A percentile compares a stretch with the other conserved stretches of the same genome.
Conservation (phyloP, 2,888 invertebrate genomes). For the Acleris laterana region DNA sequence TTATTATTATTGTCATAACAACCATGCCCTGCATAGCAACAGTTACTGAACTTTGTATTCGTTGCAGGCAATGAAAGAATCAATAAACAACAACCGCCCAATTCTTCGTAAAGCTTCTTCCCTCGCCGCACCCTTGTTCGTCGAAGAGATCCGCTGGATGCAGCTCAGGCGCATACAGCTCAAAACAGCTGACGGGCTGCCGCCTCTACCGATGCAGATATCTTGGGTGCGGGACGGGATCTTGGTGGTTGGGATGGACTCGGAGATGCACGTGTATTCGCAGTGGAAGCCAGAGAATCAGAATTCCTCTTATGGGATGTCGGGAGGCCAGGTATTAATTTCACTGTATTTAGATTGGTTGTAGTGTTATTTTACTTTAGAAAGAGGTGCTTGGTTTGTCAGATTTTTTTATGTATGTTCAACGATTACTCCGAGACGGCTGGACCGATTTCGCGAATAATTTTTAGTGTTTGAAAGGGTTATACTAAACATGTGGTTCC, state of each 20-base stretch:
- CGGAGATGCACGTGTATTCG: constrained; percentile 99
- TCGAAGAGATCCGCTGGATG: constrained; percentile 98
- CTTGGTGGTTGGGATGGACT: constrained; percentile 99
- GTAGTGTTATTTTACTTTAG: not conserved
- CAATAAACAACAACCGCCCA: constrained; percentile 92
- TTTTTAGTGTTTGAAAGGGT: too few species aligned
- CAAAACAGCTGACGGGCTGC: constrained; percentile 96
- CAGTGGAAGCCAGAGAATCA: constrained; percentile 94
- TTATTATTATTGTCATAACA: too few species aligned
- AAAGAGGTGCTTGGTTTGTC: not conserved
- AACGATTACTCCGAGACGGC: too few species aligned
- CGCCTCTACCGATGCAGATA: constrained; percentile 98
- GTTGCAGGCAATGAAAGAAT: constrained; percentile 91
- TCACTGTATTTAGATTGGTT: not conserved
- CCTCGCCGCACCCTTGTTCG: constrained; percentile 93
- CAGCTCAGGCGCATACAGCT: constrained; percentile 95
- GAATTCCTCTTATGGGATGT: constrained; percentile 56
- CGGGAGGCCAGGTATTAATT: constrained; percentile 58
- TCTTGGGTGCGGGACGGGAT: constrained; percentile 99
- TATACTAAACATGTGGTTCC: too few species aligned
- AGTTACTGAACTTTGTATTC: not conserved
- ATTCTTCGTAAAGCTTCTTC: constrained; percentile 96
- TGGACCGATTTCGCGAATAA: too few species aligned
- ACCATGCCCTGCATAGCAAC: not conserved
- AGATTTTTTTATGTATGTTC: too few species aligned